Evolutionary conservation across 1,140 invertebrate genomes (phyloP).

Genomic region (Tetramorium alpestre): DNA sequence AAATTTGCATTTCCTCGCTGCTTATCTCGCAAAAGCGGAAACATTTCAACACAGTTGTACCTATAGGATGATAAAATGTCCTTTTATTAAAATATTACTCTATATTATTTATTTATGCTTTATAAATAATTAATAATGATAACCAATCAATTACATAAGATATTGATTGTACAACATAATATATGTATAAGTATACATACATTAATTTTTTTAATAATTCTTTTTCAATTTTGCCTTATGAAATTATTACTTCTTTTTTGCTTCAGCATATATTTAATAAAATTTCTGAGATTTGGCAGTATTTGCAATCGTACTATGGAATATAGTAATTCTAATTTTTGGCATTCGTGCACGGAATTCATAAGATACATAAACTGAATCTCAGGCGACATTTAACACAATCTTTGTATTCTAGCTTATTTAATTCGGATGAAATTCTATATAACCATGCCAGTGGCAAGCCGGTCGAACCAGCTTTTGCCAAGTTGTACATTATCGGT

Average conservation of each 20-base stretch:
- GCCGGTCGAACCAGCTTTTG: slow-evolving; percentile 36
- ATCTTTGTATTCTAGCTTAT: slow-evolving; percentile 27
- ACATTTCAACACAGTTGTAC: slow-evolving; percentile 21
- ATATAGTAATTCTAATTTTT: slow-evolving; percentile 22
- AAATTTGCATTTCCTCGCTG: slow-evolving; percentile 52
- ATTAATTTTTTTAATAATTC: not conserved
- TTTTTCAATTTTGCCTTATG: not conserved
- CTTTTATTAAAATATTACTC: slow-evolving; percentile 1
- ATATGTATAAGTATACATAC: not conserved
- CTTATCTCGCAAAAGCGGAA: slow-evolving; percentile 46
- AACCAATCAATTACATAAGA: not conserved
- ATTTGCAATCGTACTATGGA: not conserved
- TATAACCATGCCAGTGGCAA: not conserved
- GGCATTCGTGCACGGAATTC: slow-evolving; percentile 25
- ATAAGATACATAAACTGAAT: slow-evolving; percentile 14
- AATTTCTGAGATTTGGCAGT: slow-evolving; percentile 19
- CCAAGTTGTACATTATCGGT: slow-evolving; percentile 65
- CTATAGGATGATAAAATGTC: not conserved
- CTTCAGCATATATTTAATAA: not conserved
- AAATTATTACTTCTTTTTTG: not conserved
- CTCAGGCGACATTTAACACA: slow-evolving; percentile 45
- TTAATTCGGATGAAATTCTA: slow-evolving; percentile 56
- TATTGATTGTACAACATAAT: not conserved
- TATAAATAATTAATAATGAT: slow-evolving; percentile 3
- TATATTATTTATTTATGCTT: slow-evolving; percentile 11